Conservation (phyloP, 2,797 vertebrate species). For the Rhyacichthys aspro region DNA sequence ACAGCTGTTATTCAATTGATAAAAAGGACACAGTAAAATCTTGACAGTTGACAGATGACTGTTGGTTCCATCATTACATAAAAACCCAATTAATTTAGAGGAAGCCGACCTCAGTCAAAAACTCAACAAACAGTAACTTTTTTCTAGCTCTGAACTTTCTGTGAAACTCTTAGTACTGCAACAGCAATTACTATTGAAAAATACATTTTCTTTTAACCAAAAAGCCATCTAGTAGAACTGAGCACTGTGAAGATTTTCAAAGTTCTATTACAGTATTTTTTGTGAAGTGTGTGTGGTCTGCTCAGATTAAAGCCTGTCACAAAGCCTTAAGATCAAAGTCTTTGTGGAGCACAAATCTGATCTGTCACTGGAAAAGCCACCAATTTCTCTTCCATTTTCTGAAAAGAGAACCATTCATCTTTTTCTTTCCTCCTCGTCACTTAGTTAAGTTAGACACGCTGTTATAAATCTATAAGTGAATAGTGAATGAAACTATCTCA, state of each 20-base stretch:
- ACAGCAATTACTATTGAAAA: too few relatives aligned
- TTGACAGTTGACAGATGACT: too few relatives aligned
- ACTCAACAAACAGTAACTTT: too few relatives aligned
- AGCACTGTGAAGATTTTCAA: background rate
- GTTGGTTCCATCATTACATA: too few relatives aligned
- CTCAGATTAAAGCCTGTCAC: slow-evolving; percentile 72
- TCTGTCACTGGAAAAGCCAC: slow-evolving; percentile 62
- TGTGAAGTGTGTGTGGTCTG: slow-evolving; percentile 22
- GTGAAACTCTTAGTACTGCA: too few relatives aligned
- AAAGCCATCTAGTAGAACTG: background rate
- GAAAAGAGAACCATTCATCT: slow-evolving; percentile 33
- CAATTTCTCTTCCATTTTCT: slow-evolving; percentile 29
- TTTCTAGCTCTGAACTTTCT: too few relatives aligned
- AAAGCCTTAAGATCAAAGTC: slow-evolving; percentile 73
- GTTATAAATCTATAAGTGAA: background rate
- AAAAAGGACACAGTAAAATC: too few relatives aligned
- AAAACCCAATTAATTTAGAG: too few relatives aligned
- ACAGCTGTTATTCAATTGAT: too few relatives aligned
- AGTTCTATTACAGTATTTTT: background rate
- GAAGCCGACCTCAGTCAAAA: too few relatives aligned
- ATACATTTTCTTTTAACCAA: too few relatives aligned
- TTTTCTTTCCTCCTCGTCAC: slow-evolving; percentile 26
- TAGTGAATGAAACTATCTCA: too few relatives aligned
- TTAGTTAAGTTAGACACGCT: slow-evolving; percentile 19
- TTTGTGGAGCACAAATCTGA: slow-evolving; percentile 63